Conservation (phyloP, 2,888 invertebrate genomes). For the Drosophila koepferae region DNA sequence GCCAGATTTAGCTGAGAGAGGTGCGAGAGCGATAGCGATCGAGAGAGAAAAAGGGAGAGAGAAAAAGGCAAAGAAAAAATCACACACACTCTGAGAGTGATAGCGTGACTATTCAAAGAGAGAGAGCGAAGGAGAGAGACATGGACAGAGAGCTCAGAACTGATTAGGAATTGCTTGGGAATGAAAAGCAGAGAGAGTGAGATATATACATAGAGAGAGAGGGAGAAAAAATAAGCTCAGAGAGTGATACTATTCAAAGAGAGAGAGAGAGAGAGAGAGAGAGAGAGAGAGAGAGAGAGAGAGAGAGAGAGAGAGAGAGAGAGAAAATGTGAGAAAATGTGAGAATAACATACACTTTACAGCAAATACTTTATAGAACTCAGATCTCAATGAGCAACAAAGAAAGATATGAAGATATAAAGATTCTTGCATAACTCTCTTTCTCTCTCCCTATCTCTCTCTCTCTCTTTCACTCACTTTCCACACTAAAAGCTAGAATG, state of each 20-base stretch:
- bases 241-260: no score
- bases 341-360: no score
- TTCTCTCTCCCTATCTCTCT: not conserved
- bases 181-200: no score
- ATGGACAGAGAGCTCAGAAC: no score
- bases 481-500: not conserved
- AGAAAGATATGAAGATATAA: no score
- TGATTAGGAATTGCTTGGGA: no score
- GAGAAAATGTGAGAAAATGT: not conserved
- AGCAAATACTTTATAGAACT: no score
- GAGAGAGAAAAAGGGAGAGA: no score
- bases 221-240: no score
- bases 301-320: not conserved
- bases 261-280: not conserved
- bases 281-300: not conserved
- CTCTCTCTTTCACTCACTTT: not conserved
- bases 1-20: not conserved
- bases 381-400: not conserved
- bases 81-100: not conserved
- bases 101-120: not conserved
- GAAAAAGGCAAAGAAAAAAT: not conserved
- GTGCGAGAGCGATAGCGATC: not conserved
- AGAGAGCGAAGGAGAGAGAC: not conserved
- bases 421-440: not conserved
- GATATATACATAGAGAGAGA: no score